These are phyloP conservation scores for Illadopsis cleaveri DNA, from an alignment of 2,113 vertebrate species.

Conservation along the genomic window DNA sequence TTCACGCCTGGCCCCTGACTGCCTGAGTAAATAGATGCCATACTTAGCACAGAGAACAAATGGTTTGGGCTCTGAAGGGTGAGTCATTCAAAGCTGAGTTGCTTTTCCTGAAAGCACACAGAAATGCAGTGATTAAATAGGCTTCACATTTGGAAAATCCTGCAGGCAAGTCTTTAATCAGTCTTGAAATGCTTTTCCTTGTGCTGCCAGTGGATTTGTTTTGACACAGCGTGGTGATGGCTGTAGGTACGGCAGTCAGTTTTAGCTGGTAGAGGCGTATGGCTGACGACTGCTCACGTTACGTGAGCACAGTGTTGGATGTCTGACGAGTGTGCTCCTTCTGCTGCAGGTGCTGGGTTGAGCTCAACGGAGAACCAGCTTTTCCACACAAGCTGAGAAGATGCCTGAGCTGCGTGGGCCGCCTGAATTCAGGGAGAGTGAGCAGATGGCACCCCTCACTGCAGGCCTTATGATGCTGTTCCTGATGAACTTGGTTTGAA, in stretches of 20 bases:
- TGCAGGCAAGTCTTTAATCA: background rate
- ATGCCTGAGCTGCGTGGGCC: background rate
- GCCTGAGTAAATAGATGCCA: background rate
- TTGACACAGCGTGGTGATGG: background rate
- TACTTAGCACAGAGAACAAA: slow-evolving; percentile 12
- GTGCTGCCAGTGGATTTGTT: slow-evolving; percentile 4
- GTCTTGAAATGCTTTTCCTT: background rate
- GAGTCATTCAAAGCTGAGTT: background rate
- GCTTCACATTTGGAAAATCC: slow-evolving; percentile 22
- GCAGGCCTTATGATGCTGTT: background rate
- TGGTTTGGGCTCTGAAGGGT: background rate
- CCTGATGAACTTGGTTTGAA: background rate
- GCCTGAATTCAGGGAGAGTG: background rate
- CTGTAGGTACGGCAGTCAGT: background rate
- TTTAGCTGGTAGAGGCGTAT: background rate
- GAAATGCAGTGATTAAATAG: slow-evolving; percentile 5
- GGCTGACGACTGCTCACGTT: background rate
- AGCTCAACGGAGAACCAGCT: background rate
- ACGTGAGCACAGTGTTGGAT: background rate
- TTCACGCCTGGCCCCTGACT: background rate
- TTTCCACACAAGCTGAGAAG: background rate
- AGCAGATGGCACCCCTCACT: background rate
- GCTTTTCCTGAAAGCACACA: background rate
- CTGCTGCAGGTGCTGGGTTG: slow-evolving; percentile 5
- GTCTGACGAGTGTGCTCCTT: background rate